Base-by-base conservation (phyloP, 2,888 invertebrate species). In the Deilephila elpenor region DNA sequence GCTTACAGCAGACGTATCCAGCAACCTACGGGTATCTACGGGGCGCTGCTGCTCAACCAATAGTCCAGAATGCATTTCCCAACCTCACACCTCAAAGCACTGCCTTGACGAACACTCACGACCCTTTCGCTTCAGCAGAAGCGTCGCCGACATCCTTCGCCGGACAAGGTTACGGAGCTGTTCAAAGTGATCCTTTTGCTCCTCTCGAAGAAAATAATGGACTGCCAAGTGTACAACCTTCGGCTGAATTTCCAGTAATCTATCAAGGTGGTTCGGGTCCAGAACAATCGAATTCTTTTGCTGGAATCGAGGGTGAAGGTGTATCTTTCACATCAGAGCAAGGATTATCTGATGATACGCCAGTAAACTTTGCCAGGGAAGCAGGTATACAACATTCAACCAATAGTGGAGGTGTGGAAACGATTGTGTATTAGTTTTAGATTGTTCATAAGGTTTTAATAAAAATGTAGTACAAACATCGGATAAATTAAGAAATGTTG, bases 361-460 rank as follows among this genome's bases (percentile, higher is more conserved):
- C 94, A 11, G 86, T 91, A 11, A 81, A 91, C 1, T 90, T 91
- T 81, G 82, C 89, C 20, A 85, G 95, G 79, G 89, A 91, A 76
- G 91, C 93, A 75, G 92, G 94, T 34, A 85, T 94, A 79, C 91
- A 93, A 74, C 89, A 92, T 19, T 79, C 84, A n/a, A 80, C 89
- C 0, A 90, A 91, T 3, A 93, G 91, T 1, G 93, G 91, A 6
- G 91, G 89, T 3, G 78, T 90, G 19, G 89, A 94, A 82, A 89
- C 90, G 7, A 72, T 93, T 74, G 87, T 86, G 7, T 93, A 93
- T 80, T 93, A 89, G 67, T 61, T 59, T 20, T 56, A 71, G 59
- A 53, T 73, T 25, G 60, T 61, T 70, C 32, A 59, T 56, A 37
- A n/a, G 51, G 37, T 59, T 29, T 37, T 5, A n/a, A 60, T 29